Evolutionary conservation across 2,113 vertebrate genomes (phyloP).

Genomic region (Sciurus niger): DNA sequence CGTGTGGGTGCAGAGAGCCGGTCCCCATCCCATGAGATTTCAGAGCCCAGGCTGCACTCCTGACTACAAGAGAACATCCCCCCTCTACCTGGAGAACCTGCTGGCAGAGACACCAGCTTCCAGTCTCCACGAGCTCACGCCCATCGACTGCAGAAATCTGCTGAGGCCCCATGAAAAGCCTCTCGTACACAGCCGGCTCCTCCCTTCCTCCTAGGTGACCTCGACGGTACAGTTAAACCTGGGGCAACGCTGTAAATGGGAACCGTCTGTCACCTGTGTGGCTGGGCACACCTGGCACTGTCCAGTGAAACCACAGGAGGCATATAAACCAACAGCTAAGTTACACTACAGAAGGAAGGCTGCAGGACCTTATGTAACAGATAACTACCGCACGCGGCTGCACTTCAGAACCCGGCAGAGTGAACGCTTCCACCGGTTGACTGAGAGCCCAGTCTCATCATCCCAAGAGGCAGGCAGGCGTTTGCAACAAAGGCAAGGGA

Average conservation of each 20-base stretch:
- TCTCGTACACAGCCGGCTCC: background rate
- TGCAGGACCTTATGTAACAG: constrained; percentile 43
- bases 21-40: background rate
- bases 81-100: background rate
- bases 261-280: background rate
- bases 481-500: constrained; percentile 36
- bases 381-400: background rate
- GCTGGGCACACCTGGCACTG: background rate
- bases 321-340: background rate
- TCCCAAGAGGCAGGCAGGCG: background rate
- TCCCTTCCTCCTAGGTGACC: background rate
- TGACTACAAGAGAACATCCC: fast-evolving
- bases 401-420: background rate
- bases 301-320: background rate
- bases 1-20: background rate
- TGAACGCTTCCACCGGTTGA: background rate
- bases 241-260: background rate
- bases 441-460: constrained; percentile 44
- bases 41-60: background rate
- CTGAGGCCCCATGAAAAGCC: background rate
- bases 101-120: background rate
- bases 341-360: background rate
- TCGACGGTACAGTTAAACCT: background rate
- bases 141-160: background rate
- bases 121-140: background rate